Conservation (phyloP, 2,113 vertebrate species). For the Syrrhaptes paradoxus region DNA sequence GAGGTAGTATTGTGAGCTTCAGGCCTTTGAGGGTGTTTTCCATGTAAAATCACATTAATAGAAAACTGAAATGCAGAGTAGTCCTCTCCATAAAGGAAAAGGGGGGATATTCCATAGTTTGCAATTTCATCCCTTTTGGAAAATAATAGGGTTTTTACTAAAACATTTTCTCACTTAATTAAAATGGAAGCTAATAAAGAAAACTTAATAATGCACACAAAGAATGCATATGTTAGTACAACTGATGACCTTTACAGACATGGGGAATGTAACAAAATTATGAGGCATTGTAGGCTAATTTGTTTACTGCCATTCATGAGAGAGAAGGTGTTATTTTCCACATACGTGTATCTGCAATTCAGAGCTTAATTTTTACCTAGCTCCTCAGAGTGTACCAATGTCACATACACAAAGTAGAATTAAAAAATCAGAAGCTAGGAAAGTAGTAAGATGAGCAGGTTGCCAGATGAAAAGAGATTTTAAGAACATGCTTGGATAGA, state of each 20-base stretch:
- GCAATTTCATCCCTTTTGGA: not conserved
- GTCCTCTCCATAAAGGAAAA: not conserved
- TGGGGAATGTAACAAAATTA: not conserved
- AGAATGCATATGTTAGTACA: not conserved
- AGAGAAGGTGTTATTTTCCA: not conserved
- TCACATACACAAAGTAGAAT: not conserved
- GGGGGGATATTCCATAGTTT: not conserved
- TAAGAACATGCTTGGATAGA: not conserved
- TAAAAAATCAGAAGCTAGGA: not conserved
- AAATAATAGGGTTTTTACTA: not conserved
- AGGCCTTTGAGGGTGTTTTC: conserved; percentile 9
- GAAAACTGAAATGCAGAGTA: not conserved
- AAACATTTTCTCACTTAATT: not conserved
- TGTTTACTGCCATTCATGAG: not conserved
- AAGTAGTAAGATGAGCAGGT: not conserved
- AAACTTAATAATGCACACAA: not conserved
- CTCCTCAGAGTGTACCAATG: not conserved
- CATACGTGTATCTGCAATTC: not conserved
- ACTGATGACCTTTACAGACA: not conserved
- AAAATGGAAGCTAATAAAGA: not conserved
- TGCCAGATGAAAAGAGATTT: not conserved
- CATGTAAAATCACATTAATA: conserved; percentile 8
- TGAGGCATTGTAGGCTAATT: not conserved
- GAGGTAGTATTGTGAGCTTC: conserved; percentile 13
- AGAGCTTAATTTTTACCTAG: not conserved